phyloP scores from a whole-genome alignment of 2,797 vertebrate species.

The Melanotaenia boesemani region DNA sequence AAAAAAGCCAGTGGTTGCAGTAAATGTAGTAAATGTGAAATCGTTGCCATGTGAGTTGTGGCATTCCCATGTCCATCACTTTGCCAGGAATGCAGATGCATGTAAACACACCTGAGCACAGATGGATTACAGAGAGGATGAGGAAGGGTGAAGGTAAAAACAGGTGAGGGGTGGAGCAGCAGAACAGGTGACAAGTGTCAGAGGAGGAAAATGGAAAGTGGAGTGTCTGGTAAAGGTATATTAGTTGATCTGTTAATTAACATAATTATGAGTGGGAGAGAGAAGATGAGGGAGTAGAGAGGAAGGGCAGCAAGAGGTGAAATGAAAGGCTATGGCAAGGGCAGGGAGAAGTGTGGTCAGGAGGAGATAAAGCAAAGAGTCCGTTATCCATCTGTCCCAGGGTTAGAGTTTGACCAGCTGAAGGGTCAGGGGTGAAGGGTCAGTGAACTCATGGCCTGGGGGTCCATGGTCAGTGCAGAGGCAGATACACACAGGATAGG shows the following conservation, averaged over 20 bases:
- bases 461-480: slow-evolving; percentile 59
- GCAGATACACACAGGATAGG: slow-evolving; percentile 54
- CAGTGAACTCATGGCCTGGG: slow-evolving; percentile 52
- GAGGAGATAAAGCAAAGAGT: slow-evolving; percentile 72
- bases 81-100: neutral
- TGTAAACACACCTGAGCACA: slow-evolving; percentile 14
- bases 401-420: slow-evolving; percentile 80
- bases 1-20: neutral
- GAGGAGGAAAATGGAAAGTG: slow-evolving; percentile 29
- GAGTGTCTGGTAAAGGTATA: slow-evolving; percentile 12
- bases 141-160: slow-evolving; percentile 24
- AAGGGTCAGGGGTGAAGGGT: slow-evolving; percentile 75
- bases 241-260: slow-evolving; percentile 46
- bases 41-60: neutral
- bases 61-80: neutral
- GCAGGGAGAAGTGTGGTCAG: slow-evolving; percentile 64
- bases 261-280: slow-evolving; percentile 44
- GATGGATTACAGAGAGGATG: slow-evolving; percentile 3
- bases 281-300: slow-evolving; percentile 45
- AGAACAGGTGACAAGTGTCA: slow-evolving; percentile 22
- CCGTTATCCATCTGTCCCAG: slow-evolving; percentile 81
- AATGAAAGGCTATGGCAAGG: slow-evolving; percentile 45
- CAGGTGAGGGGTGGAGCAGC: slow-evolving; percentile 13
- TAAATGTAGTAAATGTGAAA: neutral
- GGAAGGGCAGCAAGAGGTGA: slow-evolving; percentile 60